phyloP scores from a whole-genome alignment of 2,113 vertebrate genomes.

The Scortum barcoo region DNA sequence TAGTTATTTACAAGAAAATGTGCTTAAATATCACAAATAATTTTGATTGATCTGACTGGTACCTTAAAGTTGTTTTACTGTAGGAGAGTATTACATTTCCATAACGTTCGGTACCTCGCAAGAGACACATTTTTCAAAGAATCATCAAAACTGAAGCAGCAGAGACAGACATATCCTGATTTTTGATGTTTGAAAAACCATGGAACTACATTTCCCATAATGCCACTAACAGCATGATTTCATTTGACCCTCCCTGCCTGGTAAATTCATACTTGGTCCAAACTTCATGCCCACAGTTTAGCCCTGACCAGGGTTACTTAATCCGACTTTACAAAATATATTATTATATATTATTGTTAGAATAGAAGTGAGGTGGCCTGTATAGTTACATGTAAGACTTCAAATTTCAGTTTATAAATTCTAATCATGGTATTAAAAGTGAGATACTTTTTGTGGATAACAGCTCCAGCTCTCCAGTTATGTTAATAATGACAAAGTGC shows the following conservation, averaged over 20 bases:
- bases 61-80: too few species aligned
- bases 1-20: not conserved
- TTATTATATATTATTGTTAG: too few species aligned
- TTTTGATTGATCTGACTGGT: too few species aligned
- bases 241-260: not conserved
- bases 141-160: not conserved
- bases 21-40: not conserved
- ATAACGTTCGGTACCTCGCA: not conserved
- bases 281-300: not conserved
- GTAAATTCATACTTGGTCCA: not conserved
- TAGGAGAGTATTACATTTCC: not conserved
- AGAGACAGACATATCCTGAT: not conserved
- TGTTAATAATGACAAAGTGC: not conserved
- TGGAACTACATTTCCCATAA: not conserved
- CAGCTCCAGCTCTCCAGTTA: not conserved
- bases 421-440: not conserved
- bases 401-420: not conserved
- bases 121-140: too few species aligned
- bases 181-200: not conserved
- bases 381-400: not conserved
- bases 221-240: not conserved
- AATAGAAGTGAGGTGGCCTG: too few species aligned
- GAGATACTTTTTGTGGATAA: not conserved
- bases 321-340: too few species aligned
- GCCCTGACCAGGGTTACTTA: too few species aligned